These are phyloP conservation scores for Megaceryle maxima DNA, from an alignment of 2,113 vertebrate species.

Conservation along the genomic window DNA sequence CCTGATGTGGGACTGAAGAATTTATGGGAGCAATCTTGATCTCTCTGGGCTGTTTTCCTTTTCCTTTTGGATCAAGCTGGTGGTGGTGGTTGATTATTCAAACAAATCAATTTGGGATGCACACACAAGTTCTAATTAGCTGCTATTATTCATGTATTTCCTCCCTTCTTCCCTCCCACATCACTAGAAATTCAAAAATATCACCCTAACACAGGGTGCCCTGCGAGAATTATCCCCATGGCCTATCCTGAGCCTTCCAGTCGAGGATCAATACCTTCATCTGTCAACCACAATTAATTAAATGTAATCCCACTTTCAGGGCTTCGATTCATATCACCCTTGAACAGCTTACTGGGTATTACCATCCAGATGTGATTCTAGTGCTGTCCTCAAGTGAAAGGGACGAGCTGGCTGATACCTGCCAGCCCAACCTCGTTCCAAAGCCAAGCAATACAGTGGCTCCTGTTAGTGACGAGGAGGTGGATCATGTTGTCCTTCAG, in stretches of 20 bases:
- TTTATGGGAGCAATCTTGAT: background rate
- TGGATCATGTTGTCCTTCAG: background rate
- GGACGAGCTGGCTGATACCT: constrained; percentile 2
- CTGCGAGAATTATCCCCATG: background rate
- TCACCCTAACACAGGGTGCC: background rate
- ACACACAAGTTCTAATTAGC: background rate
- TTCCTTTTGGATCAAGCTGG: background rate
- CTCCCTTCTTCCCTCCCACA: background rate
- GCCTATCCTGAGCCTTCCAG: constrained; percentile 27
- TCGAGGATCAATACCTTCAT: constrained; percentile 29
- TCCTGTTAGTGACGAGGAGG: background rate
- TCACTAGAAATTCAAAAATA: background rate
- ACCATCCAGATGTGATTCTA: constrained; percentile 20
- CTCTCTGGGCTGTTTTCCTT: background rate
- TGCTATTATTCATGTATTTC: constrained; percentile 33
- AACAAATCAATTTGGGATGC: constrained; percentile 31
- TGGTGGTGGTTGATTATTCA: constrained; percentile 38
- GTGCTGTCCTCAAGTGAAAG: constrained; percentile 32
- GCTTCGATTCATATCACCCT: constrained; percentile 60
- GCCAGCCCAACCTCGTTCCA: constrained; percentile 8
- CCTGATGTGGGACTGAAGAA: background rate
- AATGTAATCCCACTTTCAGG: constrained; percentile 5
- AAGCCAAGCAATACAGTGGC: background rate
- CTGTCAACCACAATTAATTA: constrained; percentile 62
- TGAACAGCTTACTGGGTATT: constrained; percentile 28